A percentile compares a stretch with the other conserved stretches of the same genome.
These are phyloP conservation scores for Lycodopsis pacificus DNA, from an alignment of 2,797 vertebrate genomes.

Conservation along the genomic window DNA sequence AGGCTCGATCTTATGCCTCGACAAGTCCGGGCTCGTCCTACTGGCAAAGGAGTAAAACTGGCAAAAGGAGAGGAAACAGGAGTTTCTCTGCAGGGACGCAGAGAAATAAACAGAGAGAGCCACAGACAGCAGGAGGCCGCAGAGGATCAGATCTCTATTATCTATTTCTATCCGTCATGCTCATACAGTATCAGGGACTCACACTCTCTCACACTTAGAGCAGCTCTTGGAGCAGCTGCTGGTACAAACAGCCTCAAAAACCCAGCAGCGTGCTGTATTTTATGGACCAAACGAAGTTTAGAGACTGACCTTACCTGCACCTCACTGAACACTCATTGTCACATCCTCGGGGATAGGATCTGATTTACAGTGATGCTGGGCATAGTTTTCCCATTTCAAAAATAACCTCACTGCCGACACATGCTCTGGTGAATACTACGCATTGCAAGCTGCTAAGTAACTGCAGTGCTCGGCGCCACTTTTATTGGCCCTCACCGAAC, in stretches of 20 bases:
- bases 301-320: slow-evolving; percentile 23
- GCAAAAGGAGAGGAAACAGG: slow-evolving; percentile 48
- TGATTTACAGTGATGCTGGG: slow-evolving; percentile 37
- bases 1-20: slow-evolving; percentile 54
- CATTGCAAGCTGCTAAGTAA: slow-evolving; percentile 57
- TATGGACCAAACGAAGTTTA: slow-evolving; percentile 11
- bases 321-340: slow-evolving; percentile 27
- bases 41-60: slow-evolving; percentile 40
- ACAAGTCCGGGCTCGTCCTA: slow-evolving; percentile 37
- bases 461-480: slow-evolving; percentile 53
- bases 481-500: slow-evolving; percentile 57
- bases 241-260: slow-evolving; percentile 43
- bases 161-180: slow-evolving; percentile 6
- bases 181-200: slow-evolving; percentile 9
- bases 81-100: slow-evolving; percentile 50
- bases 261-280: slow-evolving; percentile 9
- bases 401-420: slow-evolving; percentile 53
- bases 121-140: slow-evolving; percentile 41
- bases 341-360: slow-evolving; percentile 21
- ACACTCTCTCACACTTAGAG: neutral
- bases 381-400: slow-evolving; percentile 42
- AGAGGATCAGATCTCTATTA: slow-evolving; percentile 16
- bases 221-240: slow-evolving; percentile 42
- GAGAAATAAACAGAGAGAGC: slow-evolving; percentile 52
- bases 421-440: slow-evolving; percentile 54